phyloP scores from a whole-genome alignment of 2,113 vertebrate species.

The Bubo scandiacus region DNA sequence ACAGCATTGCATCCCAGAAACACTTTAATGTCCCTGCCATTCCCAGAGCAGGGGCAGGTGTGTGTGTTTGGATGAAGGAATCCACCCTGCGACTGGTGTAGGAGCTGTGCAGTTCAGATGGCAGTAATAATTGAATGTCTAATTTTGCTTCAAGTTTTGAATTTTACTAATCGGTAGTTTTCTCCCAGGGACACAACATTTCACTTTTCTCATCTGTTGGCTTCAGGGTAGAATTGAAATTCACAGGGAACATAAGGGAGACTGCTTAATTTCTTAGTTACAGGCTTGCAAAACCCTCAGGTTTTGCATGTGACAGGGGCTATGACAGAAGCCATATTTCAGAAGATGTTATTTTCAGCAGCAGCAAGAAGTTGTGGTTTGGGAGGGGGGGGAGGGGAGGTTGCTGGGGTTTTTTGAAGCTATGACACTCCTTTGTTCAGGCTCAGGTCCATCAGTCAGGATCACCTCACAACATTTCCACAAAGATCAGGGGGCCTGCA shows the following conservation, averaged over 20 bases:
- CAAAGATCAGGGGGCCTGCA: neutral
- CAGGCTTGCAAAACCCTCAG: neutral
- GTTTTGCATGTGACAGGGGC: neutral
- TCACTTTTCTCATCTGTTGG: neutral
- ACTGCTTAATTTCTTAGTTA: neutral
- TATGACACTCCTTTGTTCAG: neutral
- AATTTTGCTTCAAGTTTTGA: neutral
- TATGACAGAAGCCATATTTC: neutral
- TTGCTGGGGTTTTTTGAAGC: neutral
- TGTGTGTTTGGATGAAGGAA: neutral
- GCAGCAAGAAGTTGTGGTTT: neutral
- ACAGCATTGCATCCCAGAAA: neutral
- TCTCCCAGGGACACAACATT: neutral
- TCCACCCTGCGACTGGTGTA: neutral
- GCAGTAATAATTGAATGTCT: neutral
- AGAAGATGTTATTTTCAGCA: neutral
- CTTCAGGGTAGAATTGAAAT: neutral
- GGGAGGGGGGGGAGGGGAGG: rapidly evolving
- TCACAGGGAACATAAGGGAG: neutral
- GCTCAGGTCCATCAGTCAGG: neutral
- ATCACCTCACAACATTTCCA: neutral
- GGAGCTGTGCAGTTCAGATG: neutral
- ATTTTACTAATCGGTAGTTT: neutral
- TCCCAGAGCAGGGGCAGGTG: neutral
- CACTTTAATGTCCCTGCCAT: neutral